A percentile compares a stretch with the other conserved stretches of the same genome.
These are phyloP conservation scores for Calyptomena viridis DNA, from an alignment of 2,113 vertebrate genomes.

Conservation along the genomic window DNA sequence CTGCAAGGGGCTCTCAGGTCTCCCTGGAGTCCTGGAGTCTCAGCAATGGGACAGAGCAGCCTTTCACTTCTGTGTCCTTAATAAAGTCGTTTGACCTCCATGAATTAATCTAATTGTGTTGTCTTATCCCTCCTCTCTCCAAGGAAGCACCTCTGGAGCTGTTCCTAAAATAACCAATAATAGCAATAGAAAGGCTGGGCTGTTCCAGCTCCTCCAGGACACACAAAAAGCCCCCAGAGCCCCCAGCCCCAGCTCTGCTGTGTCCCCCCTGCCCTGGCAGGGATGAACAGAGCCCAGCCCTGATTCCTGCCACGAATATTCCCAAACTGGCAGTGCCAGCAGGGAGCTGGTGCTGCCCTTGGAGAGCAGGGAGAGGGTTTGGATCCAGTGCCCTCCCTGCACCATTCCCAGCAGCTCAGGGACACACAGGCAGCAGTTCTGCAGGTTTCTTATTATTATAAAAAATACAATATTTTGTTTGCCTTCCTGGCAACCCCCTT, in stretches of 20 bases:
- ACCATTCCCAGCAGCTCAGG: fast-evolving
- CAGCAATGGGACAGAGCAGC: slow-evolving; percentile 14
- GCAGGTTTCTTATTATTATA: too few relatives aligned
- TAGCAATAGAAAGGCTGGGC: fast-evolving
- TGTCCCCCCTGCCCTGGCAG: neutral
- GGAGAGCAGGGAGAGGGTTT: neutral
- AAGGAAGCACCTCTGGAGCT: neutral
- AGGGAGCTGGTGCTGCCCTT: neutral
- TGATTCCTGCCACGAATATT: neutral
- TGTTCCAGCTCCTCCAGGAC: neutral
- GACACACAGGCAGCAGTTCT: fast-evolving
- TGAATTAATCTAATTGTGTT: slow-evolving; percentile 16
- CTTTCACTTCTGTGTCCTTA: neutral
- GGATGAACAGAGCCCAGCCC: neutral
- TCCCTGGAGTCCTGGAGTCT: too few relatives aligned
- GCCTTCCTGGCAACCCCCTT: neutral
- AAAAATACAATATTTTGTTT: neutral
- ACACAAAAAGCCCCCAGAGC: fast-evolving
- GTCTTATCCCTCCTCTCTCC: neutral
- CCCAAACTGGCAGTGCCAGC: fast-evolving
- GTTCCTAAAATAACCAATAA: neutral
- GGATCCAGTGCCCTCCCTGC: neutral
- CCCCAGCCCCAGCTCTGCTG: neutral
- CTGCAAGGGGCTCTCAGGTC: too few relatives aligned
- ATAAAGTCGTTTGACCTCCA: slow-evolving; percentile 8